These are phyloP conservation scores for Chionoecetes opilio DNA, from an alignment of 1,140 invertebrate genomes.

Conservation along the genomic window DNA sequence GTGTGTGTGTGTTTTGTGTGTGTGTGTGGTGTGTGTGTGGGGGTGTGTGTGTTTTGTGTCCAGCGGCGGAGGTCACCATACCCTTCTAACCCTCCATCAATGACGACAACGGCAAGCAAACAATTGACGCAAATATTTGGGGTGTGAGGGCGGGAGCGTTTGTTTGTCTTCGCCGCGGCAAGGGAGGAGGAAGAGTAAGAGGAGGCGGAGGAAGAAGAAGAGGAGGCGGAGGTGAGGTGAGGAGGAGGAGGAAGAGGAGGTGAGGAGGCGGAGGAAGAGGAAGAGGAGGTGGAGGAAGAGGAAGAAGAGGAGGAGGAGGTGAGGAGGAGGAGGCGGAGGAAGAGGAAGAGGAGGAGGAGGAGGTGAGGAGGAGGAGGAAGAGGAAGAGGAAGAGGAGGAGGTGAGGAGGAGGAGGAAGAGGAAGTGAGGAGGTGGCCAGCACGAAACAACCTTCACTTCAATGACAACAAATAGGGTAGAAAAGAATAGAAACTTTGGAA, in stretches of 20 bases:
- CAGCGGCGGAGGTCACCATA: too few relatives aligned
- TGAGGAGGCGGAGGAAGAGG: not conserved
- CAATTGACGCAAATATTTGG: constrained; percentile 10
- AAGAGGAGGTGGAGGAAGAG: not conserved
- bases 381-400: too few relatives aligned
- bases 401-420: too few relatives aligned
- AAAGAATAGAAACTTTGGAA: not conserved
- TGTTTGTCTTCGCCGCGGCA: not conserved
- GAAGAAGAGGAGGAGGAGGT: too few relatives aligned
- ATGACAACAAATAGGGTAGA: not conserved
- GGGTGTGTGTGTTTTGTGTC: not conserved
- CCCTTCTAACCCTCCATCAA: not conserved
- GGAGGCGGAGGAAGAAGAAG: not conserved
- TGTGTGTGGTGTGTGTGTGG: constrained; percentile 3
- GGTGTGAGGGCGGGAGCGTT: not conserved
- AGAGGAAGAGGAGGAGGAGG: not conserved
- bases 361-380: not conserved
- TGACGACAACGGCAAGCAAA: constrained; percentile 6
- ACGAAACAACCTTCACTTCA: not conserved
- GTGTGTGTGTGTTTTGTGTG: not conserved
- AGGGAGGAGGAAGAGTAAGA: not conserved
- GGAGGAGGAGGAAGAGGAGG: not conserved
- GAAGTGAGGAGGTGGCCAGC: not conserved
- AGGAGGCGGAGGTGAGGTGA: not conserved
- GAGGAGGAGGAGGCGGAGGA: too few relatives aligned